Base-by-base conservation (phyloP, 1,140 invertebrate species). In the Lepidurus apus region DNA sequence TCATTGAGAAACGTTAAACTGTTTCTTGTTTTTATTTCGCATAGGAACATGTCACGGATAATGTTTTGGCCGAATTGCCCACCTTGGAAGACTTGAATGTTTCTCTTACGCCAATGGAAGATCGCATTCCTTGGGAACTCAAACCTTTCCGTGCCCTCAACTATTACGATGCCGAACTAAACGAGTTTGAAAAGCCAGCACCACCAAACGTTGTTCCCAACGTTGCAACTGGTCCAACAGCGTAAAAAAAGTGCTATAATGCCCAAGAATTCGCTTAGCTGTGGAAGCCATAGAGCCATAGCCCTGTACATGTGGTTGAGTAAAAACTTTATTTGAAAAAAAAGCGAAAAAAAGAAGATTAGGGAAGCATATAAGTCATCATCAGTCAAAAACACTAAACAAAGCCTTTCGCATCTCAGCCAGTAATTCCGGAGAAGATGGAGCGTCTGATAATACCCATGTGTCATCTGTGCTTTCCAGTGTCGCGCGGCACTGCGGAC, bases 51-150 rank as follows among this genome's bases (percentile, higher is more conserved):
- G 88, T 91, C 3, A 91, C 89, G 45, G 96, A 98, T 84, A 83
- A 84, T 21, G 85, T 93, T 9, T 81, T 88, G 5, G 82, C 84
- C 21, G 89, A 88, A 21, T 83, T 94, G 42, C 94, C 93, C 24
- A 94, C 91, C 0, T 84, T 98, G 73, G 93, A 95, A 84, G 96
- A 98, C 87, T 88, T 98, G 80, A 95, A 94, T 73, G 89, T 98
- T 1, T 86, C 85, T 73, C 86, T 95, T 53, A 93, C 90, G 0
- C 80, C 86, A 1, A 89, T 97, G 85, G 94, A 96, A 84, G 87
- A 92, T 74, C 90, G 91, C 85, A 89, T 92, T 11, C 89, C 90
- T 7, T 95, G 91, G 91, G 92, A 95, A 83, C 82, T 96, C 74
- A 89, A 87, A 79, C 89, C 89, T 8, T 91, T 85, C 82, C 87